These are phyloP conservation scores for Invenusta paracnida DNA, from an alignment of 2,888 invertebrate species.

Conservation along the genomic window DNA sequence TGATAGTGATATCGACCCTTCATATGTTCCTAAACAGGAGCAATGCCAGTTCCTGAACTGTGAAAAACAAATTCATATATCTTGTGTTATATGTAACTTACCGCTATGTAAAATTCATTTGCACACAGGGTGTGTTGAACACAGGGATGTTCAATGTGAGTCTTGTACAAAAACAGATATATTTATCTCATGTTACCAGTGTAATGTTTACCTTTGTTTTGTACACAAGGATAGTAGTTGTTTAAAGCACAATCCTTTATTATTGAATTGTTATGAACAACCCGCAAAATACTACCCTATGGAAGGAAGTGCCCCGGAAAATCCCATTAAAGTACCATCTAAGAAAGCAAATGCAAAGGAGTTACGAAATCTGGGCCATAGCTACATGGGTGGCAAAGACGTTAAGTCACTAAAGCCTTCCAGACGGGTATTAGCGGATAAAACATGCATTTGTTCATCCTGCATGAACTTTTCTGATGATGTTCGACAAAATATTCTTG, in stretches of 20 bases:
- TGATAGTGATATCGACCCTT: not conserved
- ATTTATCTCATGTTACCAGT: not conserved
- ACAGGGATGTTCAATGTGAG: not conserved
- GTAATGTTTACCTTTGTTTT: not conserved
- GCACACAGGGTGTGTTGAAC: not conserved
- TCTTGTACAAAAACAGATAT: not conserved
- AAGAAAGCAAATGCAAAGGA: not conserved
- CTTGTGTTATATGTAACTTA: not conserved
- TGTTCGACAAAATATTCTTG: not conserved
- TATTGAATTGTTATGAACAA: not conserved
- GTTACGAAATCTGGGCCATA: not conserved
- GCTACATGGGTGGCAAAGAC: not conserved
- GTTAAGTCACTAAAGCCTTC: not conserved
- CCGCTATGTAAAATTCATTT: not conserved
- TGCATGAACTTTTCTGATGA: not conserved
- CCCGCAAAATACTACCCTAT: not conserved
- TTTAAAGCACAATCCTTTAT: not conserved
- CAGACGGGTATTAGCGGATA: not conserved
- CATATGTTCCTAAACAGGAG: not conserved
- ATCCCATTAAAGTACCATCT: not conserved
- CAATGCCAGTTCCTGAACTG: not conserved
- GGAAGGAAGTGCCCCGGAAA: not conserved
- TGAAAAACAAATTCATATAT: not conserved
- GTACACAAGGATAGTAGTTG: not conserved
- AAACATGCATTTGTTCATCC: not conserved